These are phyloP conservation scores for Perccottus glenii DNA, from an alignment of 2,113 vertebrate species.

Conservation along the genomic window DNA sequence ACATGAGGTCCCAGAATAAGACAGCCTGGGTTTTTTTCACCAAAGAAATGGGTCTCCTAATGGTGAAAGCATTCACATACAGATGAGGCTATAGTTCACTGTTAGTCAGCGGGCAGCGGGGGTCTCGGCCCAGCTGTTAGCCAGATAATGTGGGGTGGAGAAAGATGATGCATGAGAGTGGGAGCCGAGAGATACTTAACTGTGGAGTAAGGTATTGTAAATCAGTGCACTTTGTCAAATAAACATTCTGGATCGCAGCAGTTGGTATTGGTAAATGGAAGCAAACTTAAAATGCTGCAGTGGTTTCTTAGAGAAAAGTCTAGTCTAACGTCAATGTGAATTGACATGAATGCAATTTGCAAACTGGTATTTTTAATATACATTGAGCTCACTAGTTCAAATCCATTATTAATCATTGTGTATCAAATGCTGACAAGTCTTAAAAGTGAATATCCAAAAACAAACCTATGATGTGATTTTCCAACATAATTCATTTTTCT, in stretches of 20 bases:
- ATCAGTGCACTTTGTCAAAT: background rate
- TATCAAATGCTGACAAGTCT: background rate
- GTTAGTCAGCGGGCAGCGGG: conserved; percentile 53
- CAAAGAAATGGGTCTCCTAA: conserved; percentile 44
- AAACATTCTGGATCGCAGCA: background rate
- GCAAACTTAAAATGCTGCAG: no score
- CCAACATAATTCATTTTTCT: conserved; percentile 27
- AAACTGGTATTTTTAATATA: no score
- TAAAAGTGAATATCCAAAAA: background rate
- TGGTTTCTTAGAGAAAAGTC: no score
- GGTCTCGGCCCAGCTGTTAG: conserved; percentile 51
- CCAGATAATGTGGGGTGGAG: conserved; percentile 26
- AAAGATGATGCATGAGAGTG: conserved; percentile 4
- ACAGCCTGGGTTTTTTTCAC: conserved; percentile 12
- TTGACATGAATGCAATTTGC: no score
- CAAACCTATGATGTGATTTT: background rate
- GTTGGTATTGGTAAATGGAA: no score
- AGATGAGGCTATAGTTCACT: conserved; percentile 60
- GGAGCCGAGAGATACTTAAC: background rate
- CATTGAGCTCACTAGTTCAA: no score
- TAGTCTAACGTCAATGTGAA: no score
- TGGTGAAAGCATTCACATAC: conserved; percentile 42
- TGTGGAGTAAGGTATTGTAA: conserved; percentile 2
- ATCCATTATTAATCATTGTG: no score
- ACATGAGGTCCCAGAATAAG: conserved; percentile 30